phyloP scores from a whole-genome alignment of 2,113 vertebrate species.

The Passer domesticus region DNA sequence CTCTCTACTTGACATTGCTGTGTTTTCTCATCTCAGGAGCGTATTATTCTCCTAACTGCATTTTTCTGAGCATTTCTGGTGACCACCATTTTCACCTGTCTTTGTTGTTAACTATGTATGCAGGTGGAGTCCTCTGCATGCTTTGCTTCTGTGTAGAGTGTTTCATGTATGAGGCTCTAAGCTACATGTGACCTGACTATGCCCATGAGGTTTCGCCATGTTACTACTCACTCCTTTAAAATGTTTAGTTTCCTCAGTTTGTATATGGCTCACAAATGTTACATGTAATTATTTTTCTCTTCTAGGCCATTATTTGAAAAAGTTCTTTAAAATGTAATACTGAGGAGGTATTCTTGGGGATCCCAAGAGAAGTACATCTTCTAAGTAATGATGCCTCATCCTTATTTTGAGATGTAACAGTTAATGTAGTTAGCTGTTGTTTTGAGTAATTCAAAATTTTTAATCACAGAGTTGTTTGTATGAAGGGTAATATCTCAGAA shows the following conservation, averaged over 20 bases:
- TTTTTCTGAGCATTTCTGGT: background rate
- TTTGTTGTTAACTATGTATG: background rate
- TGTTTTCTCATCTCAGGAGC: background rate
- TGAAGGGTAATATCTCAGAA: background rate
- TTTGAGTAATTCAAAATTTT: background rate
- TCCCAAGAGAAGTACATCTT: background rate
- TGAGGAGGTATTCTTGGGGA: background rate
- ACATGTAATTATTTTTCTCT: background rate
- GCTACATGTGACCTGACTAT: background rate
- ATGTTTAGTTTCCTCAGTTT: background rate
- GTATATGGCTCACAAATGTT: background rate
- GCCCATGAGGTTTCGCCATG: background rate
- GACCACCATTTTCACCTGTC: background rate
- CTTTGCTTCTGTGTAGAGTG: background rate
- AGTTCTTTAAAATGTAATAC: background rate
- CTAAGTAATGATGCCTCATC: background rate
- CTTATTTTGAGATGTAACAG: background rate
- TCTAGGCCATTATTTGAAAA: background rate
- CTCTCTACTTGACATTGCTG: background rate
- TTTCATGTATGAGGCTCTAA: background rate
- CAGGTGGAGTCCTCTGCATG: background rate
- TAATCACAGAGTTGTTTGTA: background rate
- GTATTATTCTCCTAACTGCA: background rate
- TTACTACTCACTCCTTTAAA: background rate
- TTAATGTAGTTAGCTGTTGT: background rate